A percentile compares a stretch with the other conserved stretches of the same genome.
Conservation (phyloP, 1,140 invertebrate genomes). For the Anastrepha obliqua region DNA sequence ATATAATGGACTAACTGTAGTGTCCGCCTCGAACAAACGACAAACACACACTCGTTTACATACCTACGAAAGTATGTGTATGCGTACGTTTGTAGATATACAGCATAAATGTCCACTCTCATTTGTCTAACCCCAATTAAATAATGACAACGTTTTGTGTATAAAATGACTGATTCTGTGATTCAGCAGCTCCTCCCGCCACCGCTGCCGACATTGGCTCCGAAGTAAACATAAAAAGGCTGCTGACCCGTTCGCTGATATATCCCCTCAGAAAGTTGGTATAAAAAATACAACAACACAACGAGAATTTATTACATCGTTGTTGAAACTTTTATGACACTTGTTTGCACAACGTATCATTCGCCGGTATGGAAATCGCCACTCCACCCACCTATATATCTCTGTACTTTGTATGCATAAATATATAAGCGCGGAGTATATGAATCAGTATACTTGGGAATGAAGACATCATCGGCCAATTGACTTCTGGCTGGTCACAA, state of each 20-base stretch:
- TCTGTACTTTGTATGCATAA: background rate
- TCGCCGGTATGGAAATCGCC: conserved; percentile 14
- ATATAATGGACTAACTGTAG: background rate
- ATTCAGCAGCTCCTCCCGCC: background rate
- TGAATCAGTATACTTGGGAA: background rate
- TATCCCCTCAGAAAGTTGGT: background rate
- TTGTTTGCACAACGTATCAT: conserved; percentile 46
- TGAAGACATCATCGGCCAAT: conserved; percentile 17
- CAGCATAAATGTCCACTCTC: background rate
- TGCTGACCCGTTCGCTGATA: conserved; percentile 5
- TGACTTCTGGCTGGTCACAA: conserved; percentile 13
- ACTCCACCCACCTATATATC: background rate
- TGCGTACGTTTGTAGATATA: background rate
- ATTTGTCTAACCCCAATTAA: background rate
- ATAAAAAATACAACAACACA: background rate
- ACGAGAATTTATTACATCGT: conserved; percentile 40
- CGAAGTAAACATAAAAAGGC: conserved; percentile 32
- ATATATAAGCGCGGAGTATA: background rate
- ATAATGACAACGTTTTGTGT: conserved; percentile 24
- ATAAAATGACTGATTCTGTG: conserved; percentile 29
- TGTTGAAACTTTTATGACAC: conserved; percentile 50
- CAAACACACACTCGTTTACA: background rate
- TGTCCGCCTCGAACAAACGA: background rate
- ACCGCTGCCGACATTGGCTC: background rate
- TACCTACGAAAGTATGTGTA: background rate